Evolutionary conservation across 2,888 invertebrate genomes (phyloP).

Genomic region (Anorthoa munda): DNA sequence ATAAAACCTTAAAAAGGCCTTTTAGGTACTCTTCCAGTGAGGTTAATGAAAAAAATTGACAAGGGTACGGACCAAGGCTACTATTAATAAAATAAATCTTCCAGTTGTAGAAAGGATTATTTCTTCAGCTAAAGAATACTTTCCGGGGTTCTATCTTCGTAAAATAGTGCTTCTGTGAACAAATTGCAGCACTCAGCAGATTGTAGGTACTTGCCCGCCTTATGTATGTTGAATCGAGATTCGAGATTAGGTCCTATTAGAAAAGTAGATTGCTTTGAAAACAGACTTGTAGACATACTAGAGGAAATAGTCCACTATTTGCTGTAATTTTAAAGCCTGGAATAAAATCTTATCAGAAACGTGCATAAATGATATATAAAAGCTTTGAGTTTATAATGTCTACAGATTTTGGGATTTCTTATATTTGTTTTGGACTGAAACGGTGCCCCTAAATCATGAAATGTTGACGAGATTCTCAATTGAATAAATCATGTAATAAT

Average conservation of each 20-base stretch:
- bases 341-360: neutral
- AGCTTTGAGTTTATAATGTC: no score
- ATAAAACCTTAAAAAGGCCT: neutral
- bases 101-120: neutral
- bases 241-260: conserved; percentile 37
- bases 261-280: conserved; percentile 43
- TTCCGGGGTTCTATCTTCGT: neutral
- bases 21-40: neutral
- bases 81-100: neutral
- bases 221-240: conserved; percentile 31
- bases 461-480: neutral
- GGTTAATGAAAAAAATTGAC: neutral
- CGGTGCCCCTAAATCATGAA: neutral
- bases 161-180: conserved; percentile 12
- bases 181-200: conserved; percentile 50
- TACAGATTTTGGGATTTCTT: no score
- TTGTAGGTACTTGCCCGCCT: conserved; percentile 23
- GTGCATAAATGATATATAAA: no score
- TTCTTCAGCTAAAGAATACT: neutral
- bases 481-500: neutral
- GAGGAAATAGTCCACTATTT: neutral
- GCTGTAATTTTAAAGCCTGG: neutral
- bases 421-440: neutral
- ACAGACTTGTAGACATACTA: conserved; percentile 10
- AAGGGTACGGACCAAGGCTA: neutral